phyloP scores from a whole-genome alignment of 2,113 vertebrate genomes.

The Gasterosteus aculeatus region DNA sequence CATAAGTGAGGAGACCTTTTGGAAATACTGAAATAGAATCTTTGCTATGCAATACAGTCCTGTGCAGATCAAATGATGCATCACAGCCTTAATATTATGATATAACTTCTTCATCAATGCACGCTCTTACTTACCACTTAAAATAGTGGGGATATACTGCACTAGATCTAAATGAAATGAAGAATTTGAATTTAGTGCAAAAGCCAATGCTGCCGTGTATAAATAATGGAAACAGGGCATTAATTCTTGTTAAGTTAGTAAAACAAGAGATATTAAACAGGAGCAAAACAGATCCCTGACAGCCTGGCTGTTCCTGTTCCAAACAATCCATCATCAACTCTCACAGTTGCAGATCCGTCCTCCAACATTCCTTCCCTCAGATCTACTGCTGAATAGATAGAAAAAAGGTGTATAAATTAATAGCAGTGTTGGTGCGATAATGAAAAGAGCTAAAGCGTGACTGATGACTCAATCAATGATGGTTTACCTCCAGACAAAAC shows the following conservation, averaged over 20 bases:
- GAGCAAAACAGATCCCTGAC: conserved; percentile 20
- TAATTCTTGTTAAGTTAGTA: conserved; percentile 27
- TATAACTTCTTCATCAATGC: conserved; percentile 6
- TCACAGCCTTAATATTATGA: neutral
- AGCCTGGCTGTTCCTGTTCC: conserved; percentile 5
- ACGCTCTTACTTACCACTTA: conserved; percentile 14
- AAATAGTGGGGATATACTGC: neutral
- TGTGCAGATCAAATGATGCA: conserved; percentile 20
- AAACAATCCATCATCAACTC: conserved; percentile 49
- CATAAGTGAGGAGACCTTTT: conserved; percentile 66
- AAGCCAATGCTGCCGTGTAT: conserved; percentile 43
- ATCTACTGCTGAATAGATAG: conserved; percentile 67
- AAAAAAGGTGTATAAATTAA: conserved; percentile 69
- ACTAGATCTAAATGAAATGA: neutral
- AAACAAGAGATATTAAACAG: conserved; percentile 49
- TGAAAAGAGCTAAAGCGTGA: conserved; percentile 71
- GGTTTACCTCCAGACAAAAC: conserved; percentile 37
- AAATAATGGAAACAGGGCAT: conserved; percentile 22
- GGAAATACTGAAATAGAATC: conserved; percentile 54
- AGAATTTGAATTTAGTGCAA: conserved; percentile 4
- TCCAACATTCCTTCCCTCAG: conserved; percentile 46
- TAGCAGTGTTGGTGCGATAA: conserved; percentile 67
- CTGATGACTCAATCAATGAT: conserved; percentile 76
- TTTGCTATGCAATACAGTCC: conserved; percentile 28
- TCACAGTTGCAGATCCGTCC: conserved; percentile 13